Percentiles rank a stretch among this genome's conserved stretches.
Conservation (phyloP, 2,113 vertebrate species). For the Pterophyllum scalare region DNA sequence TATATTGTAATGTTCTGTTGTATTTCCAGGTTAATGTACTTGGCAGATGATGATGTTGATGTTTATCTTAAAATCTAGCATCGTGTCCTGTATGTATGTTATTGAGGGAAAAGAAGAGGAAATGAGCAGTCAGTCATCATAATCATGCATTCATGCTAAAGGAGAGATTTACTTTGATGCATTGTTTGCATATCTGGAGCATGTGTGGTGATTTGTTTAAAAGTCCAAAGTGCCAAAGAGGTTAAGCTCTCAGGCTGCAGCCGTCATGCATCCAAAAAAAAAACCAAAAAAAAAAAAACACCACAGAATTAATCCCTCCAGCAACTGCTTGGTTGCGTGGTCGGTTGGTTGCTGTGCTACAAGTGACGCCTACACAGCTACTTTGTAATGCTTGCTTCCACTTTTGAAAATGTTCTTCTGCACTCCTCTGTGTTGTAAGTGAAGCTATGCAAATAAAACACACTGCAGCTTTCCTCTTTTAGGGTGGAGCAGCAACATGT, state of each 20-base stretch:
- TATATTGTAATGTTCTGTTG: neutral
- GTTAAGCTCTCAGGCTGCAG: slow-evolving; percentile 26
- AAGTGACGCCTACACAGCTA: slow-evolving; percentile 39
- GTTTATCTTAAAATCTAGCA: neutral
- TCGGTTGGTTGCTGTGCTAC: slow-evolving; percentile 42
- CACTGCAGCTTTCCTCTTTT: neutral
- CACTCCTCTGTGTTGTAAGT: neutral
- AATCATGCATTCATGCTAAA: neutral
- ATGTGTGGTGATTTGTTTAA: slow-evolving; percentile 31
- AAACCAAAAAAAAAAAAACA: neutral
- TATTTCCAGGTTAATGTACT: neutral
- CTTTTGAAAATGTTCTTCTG: slow-evolving; percentile 9
- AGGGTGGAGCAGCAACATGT: neutral
- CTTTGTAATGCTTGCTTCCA: slow-evolving; percentile 13
- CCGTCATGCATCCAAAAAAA: neutral
- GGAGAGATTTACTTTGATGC: neutral
- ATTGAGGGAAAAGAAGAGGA: neutral
- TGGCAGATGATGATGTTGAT: neutral
- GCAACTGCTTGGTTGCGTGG: slow-evolving; percentile 38
- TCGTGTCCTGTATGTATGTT: neutral
- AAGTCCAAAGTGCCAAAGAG: slow-evolving; percentile 2
- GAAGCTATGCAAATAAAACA: neutral
- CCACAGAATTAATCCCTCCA: slow-evolving; percentile 30
- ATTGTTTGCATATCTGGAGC: neutral
- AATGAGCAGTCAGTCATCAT: neutral